Percentiles rank a stretch among this genome's conserved stretches.
These are phyloP conservation scores for Drosophila saltans DNA, from an alignment of 1,140 invertebrate species.

Conservation along the genomic window DNA sequence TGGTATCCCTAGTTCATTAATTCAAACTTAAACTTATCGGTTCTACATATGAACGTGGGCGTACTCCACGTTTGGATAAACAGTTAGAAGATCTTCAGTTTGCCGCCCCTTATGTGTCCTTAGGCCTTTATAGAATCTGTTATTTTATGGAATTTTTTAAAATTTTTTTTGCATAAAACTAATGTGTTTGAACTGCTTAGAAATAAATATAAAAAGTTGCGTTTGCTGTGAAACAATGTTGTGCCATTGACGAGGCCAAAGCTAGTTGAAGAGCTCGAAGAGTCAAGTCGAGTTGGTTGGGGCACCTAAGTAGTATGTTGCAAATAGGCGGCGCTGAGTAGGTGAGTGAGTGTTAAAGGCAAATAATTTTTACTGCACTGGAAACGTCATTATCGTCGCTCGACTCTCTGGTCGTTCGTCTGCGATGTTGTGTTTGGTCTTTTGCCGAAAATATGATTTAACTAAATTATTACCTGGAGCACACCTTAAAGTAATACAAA, in stretches of 20 bases:
- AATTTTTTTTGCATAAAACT: not conserved
- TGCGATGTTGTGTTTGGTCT: slow-evolving; percentile 34
- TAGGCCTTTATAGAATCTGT: not conserved
- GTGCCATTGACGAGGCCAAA: slow-evolving; percentile 9
- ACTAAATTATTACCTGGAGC: slow-evolving; percentile 82
- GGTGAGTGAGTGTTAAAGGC: slow-evolving; percentile 77
- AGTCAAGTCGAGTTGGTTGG: not conserved
- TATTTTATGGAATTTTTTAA: not conserved
- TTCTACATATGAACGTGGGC: no score
- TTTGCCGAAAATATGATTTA: slow-evolving; percentile 79
- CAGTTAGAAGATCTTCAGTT: no score
- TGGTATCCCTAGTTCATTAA: no score
- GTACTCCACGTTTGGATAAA: no score
- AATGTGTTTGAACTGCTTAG: slow-evolving; percentile 17
- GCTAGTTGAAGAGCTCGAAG: not conserved
- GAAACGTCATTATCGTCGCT: slow-evolving; percentile 33
- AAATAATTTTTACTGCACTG: slow-evolving; percentile 67
- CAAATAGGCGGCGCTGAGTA: slow-evolving; percentile 70
- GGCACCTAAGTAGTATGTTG: slow-evolving; percentile 6
- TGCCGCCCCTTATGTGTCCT: not conserved
- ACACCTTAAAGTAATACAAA: slow-evolving; percentile 83
- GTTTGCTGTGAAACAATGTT: slow-evolving; percentile 16
- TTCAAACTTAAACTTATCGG: no score
- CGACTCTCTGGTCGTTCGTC: slow-evolving; percentile 25
- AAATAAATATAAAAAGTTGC: slow-evolving; percentile 2